Conservation (phyloP, 2,888 invertebrate genomes). For the Branchipolynoe longqiensis region DNA sequence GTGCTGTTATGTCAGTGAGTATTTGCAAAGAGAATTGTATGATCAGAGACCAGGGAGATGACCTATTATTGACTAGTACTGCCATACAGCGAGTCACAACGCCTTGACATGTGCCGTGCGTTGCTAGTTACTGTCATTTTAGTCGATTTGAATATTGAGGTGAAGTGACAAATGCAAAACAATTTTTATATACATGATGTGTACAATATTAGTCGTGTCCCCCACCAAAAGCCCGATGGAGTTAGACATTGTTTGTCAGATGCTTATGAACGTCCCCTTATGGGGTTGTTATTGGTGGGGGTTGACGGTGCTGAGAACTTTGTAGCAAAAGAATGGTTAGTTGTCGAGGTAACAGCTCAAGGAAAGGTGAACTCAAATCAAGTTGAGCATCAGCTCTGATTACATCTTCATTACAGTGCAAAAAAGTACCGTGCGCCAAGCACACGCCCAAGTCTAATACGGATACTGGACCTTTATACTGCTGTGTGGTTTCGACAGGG, state of each 20-base stretch:
- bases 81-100: background rate
- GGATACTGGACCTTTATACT: background rate
- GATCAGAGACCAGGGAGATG: background rate
- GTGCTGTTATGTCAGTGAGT: background rate
- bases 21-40: slow-evolving; percentile 12
- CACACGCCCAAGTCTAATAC: background rate
- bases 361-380: slow-evolving; percentile 21
- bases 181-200: slow-evolving; percentile 31
- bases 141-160: background rate
- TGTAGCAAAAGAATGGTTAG: slow-evolving; percentile 25
- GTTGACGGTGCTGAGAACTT: slow-evolving; percentile 47
- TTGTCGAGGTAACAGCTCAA: slow-evolving; percentile 37
- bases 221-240: background rate
- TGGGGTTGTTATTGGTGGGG: slow-evolving; percentile 41
- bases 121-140: background rate
- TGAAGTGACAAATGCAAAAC: slow-evolving; percentile 46
- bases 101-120: background rate
- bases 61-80: slow-evolving; percentile 19
- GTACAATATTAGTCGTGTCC: background rate
- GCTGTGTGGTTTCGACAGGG: background rate
- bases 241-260: slow-evolving; percentile 4
- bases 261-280: background rate
- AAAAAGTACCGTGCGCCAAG: background rate
- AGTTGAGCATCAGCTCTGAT: slow-evolving; percentile 24
- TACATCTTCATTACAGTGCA: slow-evolving; percentile 10